Evolutionary conservation across 1,140 invertebrate species (phyloP), one percentile per base, ranked within the genome.

Genomic region (Periplaneta americana): DNA sequence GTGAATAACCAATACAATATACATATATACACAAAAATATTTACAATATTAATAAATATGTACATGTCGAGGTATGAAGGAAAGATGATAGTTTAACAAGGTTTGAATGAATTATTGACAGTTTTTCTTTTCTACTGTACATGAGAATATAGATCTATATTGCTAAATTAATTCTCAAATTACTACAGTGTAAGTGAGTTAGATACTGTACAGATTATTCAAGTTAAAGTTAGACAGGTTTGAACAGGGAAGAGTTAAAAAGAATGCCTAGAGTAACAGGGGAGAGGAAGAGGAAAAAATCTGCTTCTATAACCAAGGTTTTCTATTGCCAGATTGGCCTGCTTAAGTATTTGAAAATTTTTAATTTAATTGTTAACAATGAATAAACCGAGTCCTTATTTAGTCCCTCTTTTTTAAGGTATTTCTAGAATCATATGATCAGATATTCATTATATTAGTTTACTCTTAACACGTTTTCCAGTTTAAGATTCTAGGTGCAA

Each of bases 1-100:
- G 78, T 79, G 78, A 79, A 79, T 48, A 48, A 34, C 34, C 32
- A 36, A 79, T 79, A 79, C 36, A 85, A 79, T 37, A 79, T 74
- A 79, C 36, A 88, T 85, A 87, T 83, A 83, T 84, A 85, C 86
- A 87, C 84, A 86, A 83, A 84, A 84, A 86, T 81, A 39, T 83
- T 37, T 80, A 37, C 37, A 80, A 35, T 34, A 80, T 80, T 80
- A n/a, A 74, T 35, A 83, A 85, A 85, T 85, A 86, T 82, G 34
- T 82, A 82, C 82, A 82, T 80, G 34, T 36, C 36, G 22, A 34
- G 28, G 76, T 36, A 36, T 35, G 34, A 78, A 36, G 83, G 83
- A 85, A 83, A 79, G 82, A 86, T 85, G 84, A 85, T 84, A 79
- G 75, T 83, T 84, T 82, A 83, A 82, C 85, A 86, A 85, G 85